Percentiles rank a stretch among this genome's conserved stretches.
Conservation (phyloP, 2,113 vertebrate species). For the Loxodonta africana region DNA sequence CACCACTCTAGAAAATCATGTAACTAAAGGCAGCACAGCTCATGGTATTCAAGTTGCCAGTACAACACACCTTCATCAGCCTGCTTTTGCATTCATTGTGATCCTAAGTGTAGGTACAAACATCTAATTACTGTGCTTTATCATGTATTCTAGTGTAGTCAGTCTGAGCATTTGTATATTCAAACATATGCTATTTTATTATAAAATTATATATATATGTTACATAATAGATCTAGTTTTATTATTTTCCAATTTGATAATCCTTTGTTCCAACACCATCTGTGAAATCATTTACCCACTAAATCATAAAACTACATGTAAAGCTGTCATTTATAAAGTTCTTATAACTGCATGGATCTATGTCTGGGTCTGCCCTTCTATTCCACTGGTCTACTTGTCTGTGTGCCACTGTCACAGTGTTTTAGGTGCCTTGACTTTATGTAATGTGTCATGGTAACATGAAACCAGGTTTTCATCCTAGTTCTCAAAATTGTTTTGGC, state of each 20-base stretch:
- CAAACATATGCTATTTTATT: slow-evolving; percentile 79
- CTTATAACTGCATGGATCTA: background rate
- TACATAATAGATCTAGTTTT: background rate
- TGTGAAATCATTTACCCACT: background rate
- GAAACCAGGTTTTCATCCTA: slow-evolving; percentile 68
- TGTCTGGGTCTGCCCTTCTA: slow-evolving; percentile 30
- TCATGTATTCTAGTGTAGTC: slow-evolving; percentile 75
- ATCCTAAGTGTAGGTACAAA: slow-evolving; percentile 80
- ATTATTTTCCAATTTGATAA: slow-evolving; percentile 57
- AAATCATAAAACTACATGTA: background rate
- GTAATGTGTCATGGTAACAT: slow-evolving; percentile 72
- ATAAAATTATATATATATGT: background rate
- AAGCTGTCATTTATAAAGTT: background rate
- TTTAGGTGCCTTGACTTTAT: slow-evolving; percentile 80
- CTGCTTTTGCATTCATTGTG: slow-evolving; percentile 7
- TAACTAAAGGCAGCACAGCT: slow-evolving; percentile 75
- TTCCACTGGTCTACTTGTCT: slow-evolving; percentile 63
- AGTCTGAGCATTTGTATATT: slow-evolving; percentile 73
- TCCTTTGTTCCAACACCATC: background rate
- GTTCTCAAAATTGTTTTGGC: slow-evolving; percentile 67
- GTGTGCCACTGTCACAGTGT: slow-evolving; percentile 65
- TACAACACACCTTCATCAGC: slow-evolving; percentile 72
- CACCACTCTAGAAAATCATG: slow-evolving; percentile 66
- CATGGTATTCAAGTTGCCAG: slow-evolving; percentile 77
- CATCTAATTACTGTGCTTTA: slow-evolving; percentile 78